Percentiles rank a stretch among this genome's conserved stretches.
These are phyloP conservation scores for Apistogramma diplotaenia DNA, from an alignment of 2,113 vertebrate genomes.

Conservation along the genomic window DNA sequence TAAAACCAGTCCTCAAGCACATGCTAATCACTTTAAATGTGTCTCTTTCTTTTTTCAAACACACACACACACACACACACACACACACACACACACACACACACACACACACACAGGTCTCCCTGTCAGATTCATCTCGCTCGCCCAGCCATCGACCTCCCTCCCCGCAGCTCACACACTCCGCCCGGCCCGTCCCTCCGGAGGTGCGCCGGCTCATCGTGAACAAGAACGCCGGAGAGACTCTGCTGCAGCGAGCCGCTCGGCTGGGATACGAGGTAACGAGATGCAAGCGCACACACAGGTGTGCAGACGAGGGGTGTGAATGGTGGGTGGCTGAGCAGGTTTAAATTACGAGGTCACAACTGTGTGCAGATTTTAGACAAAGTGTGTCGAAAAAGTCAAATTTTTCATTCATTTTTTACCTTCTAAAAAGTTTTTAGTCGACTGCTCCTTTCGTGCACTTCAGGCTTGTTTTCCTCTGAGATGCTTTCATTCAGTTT, in stretches of 20 bases:
- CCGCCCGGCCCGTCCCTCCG: slow-evolving; percentile 83
- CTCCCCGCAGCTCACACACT: slow-evolving; percentile 61
- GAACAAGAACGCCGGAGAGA: slow-evolving; percentile 94
- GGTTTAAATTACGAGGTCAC: not conserved
- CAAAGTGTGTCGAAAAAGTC: not conserved
- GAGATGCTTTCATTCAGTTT: not conserved
- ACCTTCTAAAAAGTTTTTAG: not conserved
- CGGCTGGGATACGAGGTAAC: slow-evolving; percentile 90
- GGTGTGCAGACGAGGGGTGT: not conserved
- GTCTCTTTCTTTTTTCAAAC: not conserved
- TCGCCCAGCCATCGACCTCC: slow-evolving; percentile 45
- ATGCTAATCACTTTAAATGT: slow-evolving; percentile 16
- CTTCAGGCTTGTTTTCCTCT: not conserved
- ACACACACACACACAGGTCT: slow-evolving; percentile 66
- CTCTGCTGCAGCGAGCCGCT: slow-evolving; percentile 91
- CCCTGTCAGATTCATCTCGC: slow-evolving; percentile 72
- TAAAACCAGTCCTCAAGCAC: not conserved
- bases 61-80: not conserved
- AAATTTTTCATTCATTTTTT: not conserved
- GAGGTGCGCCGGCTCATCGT: slow-evolving; percentile 92
- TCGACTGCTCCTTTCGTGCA: too few relatives aligned
- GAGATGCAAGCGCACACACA: not conserved
- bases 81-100: slow-evolving; percentile 41
- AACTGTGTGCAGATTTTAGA: not conserved
- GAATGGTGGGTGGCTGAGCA: not conserved